phyloP scores from a whole-genome alignment of 2,113 vertebrate genomes.

The Vanacampus margaritifer region DNA sequence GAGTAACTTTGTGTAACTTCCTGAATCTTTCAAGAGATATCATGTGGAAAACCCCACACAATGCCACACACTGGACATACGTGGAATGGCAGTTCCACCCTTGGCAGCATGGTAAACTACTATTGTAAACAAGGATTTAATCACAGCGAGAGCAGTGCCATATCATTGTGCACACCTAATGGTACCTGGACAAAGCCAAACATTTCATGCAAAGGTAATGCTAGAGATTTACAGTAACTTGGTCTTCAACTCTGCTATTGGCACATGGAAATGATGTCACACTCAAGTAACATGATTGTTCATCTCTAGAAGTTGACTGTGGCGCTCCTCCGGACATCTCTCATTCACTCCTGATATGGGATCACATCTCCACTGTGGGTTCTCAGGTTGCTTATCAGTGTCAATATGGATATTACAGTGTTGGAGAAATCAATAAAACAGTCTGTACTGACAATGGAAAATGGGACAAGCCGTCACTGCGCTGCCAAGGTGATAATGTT shows the following conservation, averaged over 20 bases:
- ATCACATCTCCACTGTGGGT: constrained; percentile 47
- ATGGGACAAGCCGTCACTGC: constrained; percentile 67
- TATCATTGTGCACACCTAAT: constrained; percentile 65
- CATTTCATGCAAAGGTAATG: constrained; percentile 73
- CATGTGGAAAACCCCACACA: constrained; percentile 70
- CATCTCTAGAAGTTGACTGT: constrained; percentile 60
- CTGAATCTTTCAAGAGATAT: constrained; percentile 61
- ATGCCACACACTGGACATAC: constrained; percentile 67
- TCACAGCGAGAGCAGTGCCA: constrained; percentile 41
- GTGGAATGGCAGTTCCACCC: constrained; percentile 71
- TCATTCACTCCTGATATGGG: constrained; percentile 55
- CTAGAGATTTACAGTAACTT: not conserved
- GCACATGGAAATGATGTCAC: not conserved
- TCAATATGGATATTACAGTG: constrained; percentile 53
- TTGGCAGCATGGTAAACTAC: constrained; percentile 69
- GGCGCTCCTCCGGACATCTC: constrained; percentile 46
- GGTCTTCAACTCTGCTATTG: not conserved
- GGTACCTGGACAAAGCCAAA: constrained; percentile 72
- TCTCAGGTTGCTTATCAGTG: constrained; percentile 62
- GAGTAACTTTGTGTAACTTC: constrained; percentile 1
- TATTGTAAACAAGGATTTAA: constrained; percentile 66
- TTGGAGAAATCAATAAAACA: constrained; percentile 41
- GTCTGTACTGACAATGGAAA: constrained; percentile 64
- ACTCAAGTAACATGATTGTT: constrained; percentile 4
- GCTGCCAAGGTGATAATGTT: constrained; percentile 70